Percentiles rank a stretch among this genome's conserved stretches.
phyloP scores from a whole-genome alignment of 2,113 vertebrate genomes.

The Takifugu flavidus region DNA sequence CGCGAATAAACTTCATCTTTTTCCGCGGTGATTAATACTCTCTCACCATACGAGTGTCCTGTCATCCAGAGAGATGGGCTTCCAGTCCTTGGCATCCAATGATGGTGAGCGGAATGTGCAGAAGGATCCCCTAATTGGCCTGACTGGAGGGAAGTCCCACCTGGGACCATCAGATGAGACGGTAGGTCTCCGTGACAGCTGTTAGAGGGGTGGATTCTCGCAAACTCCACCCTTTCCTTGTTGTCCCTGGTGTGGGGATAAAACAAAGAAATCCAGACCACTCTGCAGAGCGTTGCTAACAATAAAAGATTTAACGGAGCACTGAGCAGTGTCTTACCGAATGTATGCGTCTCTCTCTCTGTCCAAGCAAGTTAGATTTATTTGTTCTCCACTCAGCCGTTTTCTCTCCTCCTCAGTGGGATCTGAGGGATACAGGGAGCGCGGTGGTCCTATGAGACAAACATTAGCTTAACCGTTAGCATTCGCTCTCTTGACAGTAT shows the following conservation, averaged over 20 bases:
- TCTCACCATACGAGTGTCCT: conserved; percentile 88
- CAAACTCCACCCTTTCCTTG: conserved; percentile 91
- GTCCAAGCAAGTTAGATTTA: conserved; percentile 80
- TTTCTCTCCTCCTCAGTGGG: conserved; percentile 85
- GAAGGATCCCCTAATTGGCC: conserved; percentile 85
- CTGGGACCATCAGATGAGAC: conserved; percentile 88
- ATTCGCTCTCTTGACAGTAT: conserved; percentile 17
- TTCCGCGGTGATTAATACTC: not conserved
- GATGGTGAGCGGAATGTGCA: conserved; percentile 85
- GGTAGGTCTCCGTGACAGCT: conserved; percentile 89
- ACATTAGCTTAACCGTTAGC: conserved; percentile 27
- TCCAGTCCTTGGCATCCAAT: conserved; percentile 93
- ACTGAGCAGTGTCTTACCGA: conserved; percentile 72
- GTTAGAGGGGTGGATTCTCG: conserved; percentile 86
- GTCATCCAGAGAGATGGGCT: conserved; percentile 97
- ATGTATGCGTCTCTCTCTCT: conserved; percentile 84
- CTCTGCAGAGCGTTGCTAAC: not conserved
- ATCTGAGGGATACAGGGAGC: conserved; percentile 81
- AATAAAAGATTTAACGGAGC: not conserved
- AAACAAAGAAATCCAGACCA: conserved; percentile 5
- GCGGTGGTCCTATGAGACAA: conserved; percentile 63
- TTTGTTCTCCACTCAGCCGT: conserved; percentile 84
- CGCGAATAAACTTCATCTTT: not conserved
- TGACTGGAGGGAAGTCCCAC: conserved; percentile 84
- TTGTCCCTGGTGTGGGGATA: conserved; percentile 79